Evolutionary conservation across 2,888 invertebrate genomes (phyloP).

Genomic region (Synergus laeviventris): DNA sequence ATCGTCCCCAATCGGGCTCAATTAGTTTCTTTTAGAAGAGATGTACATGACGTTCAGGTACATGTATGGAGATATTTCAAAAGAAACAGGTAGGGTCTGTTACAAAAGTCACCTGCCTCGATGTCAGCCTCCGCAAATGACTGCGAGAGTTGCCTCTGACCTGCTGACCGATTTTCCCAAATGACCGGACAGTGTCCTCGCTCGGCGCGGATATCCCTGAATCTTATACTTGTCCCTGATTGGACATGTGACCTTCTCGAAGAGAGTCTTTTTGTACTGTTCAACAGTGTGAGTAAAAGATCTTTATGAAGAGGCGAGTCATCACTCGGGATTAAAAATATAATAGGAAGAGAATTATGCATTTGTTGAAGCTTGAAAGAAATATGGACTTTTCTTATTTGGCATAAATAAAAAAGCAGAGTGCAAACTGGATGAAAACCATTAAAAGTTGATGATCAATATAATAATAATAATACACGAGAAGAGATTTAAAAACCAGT

Average conservation of each 20-base stretch:
- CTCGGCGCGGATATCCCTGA: slow-evolving; percentile 45
- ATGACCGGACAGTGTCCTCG: slow-evolving; percentile 55
- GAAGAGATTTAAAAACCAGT: too few species aligned
- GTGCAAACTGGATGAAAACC: too few species aligned
- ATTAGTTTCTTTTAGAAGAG: too few species aligned
- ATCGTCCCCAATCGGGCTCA: too few species aligned
- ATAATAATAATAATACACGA: too few species aligned
- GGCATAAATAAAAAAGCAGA: too few species aligned
- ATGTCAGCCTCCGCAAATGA: slow-evolving; percentile 21
- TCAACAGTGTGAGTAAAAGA: not conserved
- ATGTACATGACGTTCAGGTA: slow-evolving; percentile 3
- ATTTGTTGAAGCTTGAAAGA: too few species aligned
- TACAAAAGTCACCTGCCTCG: slow-evolving; percentile 35
- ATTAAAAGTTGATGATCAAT: too few species aligned
- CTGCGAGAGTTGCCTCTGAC: slow-evolving; percentile 54
- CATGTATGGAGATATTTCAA: slow-evolving; percentile 27
- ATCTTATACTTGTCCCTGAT: slow-evolving; percentile 49
- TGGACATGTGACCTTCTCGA: slow-evolving; percentile 44
- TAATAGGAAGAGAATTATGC: not conserved
- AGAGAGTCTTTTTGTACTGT: not conserved
- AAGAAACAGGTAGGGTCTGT: slow-evolving; percentile 9
- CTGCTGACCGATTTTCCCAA: slow-evolving; percentile 66
- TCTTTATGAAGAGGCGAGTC: slow-evolving; percentile 18
- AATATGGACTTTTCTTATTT: too few species aligned
- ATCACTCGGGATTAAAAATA: not conserved